Conservation (phyloP, 2,888 invertebrate species). For the Eilema griseolum region DNA sequence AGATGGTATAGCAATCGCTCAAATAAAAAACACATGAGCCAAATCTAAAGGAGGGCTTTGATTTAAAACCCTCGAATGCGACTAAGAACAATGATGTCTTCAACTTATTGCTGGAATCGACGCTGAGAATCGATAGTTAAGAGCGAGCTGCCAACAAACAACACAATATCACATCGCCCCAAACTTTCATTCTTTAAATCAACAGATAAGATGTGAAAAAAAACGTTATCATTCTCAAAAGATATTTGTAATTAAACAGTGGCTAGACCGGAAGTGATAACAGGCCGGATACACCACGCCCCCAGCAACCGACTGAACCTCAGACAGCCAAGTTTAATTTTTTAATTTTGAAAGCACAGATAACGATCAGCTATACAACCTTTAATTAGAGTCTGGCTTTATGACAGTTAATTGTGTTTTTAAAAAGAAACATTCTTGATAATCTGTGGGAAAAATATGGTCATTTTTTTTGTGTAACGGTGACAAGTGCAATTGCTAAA, state of each 20-base stretch:
- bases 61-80: too few relatives aligned
- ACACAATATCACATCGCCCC: slow-evolving; percentile 30
- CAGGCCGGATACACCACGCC: slow-evolving; percentile 64
- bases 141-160: slow-evolving; percentile 8
- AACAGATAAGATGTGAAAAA: slow-evolving; percentile 51
- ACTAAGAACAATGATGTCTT: not conserved
- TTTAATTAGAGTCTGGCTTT: slow-evolving; percentile 49
- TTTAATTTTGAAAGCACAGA: slow-evolving; percentile 38
- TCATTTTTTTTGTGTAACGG: not conserved
- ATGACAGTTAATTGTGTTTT: slow-evolving; percentile 48
- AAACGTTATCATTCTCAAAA: slow-evolving; percentile 56
- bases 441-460: slow-evolving; percentile 31
- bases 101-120: not conserved
- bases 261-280: slow-evolving; percentile 67
- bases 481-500: not conserved
- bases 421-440: slow-evolving; percentile 26
- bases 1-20: too few relatives aligned
- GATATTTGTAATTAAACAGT: slow-evolving; percentile 65
- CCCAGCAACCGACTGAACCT: slow-evolving; percentile 43
- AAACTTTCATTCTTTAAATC: slow-evolving; percentile 52
- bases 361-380: slow-evolving; percentile 42
- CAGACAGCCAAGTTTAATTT: slow-evolving; percentile 38
- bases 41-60: too few relatives aligned
- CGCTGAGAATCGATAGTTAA: not conserved
- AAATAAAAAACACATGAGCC: too few relatives aligned